These are phyloP conservation scores for Pemphredon lugubris DNA, from an alignment of 2,888 invertebrate species.

Conservation along the genomic window DNA sequence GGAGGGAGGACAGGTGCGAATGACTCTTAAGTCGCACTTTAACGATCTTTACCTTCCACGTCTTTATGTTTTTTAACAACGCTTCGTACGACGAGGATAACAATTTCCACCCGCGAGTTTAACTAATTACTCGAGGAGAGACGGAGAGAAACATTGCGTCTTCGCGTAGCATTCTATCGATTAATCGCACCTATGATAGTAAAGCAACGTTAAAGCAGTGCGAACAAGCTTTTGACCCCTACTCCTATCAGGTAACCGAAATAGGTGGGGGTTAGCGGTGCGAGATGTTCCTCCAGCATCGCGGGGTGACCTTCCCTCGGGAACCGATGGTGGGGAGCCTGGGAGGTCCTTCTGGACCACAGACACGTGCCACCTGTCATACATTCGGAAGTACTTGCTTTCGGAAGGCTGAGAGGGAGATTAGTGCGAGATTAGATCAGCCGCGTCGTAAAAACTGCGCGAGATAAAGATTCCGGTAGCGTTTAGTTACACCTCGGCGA, in stretches of 20 bases:
- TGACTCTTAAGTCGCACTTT: not conserved
- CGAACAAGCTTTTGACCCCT: conserved; percentile 65
- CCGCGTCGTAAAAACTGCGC: not conserved
- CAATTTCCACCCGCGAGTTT: no score
- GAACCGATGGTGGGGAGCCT: conserved; percentile 64
- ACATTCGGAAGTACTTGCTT: conserved; percentile 68
- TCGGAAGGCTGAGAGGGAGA: conserved; percentile 61
- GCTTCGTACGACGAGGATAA: no score
- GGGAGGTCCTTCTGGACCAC: conserved; percentile 73
- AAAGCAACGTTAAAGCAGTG: conserved; percentile 63
- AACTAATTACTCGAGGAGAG: no score
- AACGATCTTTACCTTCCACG: not conserved
- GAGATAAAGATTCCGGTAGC: conserved; percentile 17
- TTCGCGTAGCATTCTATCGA: conserved; percentile 50
- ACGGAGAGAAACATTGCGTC: no score
- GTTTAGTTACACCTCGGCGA: no score
- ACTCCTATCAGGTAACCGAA: conserved; percentile 56
- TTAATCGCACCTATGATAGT: conserved; percentile 44
- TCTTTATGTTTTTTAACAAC: not conserved
- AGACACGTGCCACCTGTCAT: conserved; percentile 78
- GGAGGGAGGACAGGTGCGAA: conserved; percentile 2
- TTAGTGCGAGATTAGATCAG: conserved; percentile 57
- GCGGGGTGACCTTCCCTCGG: conserved; percentile 67
- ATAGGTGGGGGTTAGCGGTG: conserved; percentile 57
- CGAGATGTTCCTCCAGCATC: conserved; percentile 62